Conservation (phyloP, 1,140 invertebrate species). For the Neocloeon triangulifer region DNA sequence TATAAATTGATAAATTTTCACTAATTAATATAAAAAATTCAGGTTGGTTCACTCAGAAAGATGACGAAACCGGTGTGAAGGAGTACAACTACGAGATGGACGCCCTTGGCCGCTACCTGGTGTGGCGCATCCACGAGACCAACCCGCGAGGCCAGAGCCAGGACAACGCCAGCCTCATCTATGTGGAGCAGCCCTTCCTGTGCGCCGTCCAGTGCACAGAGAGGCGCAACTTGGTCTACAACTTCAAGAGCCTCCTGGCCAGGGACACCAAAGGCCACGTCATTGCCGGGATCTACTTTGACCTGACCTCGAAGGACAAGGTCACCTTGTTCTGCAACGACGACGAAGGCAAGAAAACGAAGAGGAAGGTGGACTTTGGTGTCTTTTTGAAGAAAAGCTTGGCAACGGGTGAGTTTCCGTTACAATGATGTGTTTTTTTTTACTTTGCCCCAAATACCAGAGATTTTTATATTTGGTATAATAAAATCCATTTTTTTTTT, state of each 20-base stretch:
- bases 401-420: background rate
- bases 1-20: too few relatives aligned
- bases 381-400: background rate
- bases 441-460: too few relatives aligned
- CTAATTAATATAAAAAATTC: too few relatives aligned
- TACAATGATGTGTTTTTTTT: too few relatives aligned
- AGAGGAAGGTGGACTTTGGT: slow-evolving; percentile 29
- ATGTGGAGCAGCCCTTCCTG: slow-evolving; percentile 49
- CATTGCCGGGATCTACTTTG: slow-evolving; percentile 64
- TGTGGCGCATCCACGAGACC: slow-evolving; percentile 55
- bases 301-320: slow-evolving; percentile 15
- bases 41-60: slow-evolving; percentile 63
- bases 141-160: slow-evolving; percentile 25
- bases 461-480: too few relatives aligned
- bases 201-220: slow-evolving; percentile 68
- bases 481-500: too few relatives aligned
- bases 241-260: slow-evolving; percentile 57
- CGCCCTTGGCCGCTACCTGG: slow-evolving; percentile 41
- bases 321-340: slow-evolving; percentile 62
- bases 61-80: slow-evolving; percentile 44
- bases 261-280: slow-evolving; percentile 58
- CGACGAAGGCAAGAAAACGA: slow-evolving; percentile 30
- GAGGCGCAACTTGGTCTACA: slow-evolving; percentile 68
- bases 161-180: slow-evolving; percentile 37
- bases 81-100: slow-evolving; percentile 58